These are phyloP conservation scores for Encarsia formosa DNA, from an alignment of 2,888 invertebrate genomes.

Conservation along the genomic window DNA sequence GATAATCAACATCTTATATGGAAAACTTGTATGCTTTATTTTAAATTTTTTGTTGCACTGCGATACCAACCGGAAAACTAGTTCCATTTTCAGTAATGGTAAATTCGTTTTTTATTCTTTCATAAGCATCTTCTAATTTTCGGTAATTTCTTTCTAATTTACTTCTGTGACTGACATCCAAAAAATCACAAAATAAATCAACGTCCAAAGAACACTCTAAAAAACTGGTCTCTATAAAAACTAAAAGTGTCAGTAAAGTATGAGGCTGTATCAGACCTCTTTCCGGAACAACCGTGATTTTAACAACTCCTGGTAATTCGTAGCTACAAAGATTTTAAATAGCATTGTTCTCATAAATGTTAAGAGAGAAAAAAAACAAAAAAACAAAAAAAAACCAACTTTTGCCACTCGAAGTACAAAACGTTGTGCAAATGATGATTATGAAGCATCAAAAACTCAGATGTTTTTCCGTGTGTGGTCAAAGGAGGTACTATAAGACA, in stretches of 20 bases:
- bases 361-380: background rate
- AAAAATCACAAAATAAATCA: slow-evolving; percentile 45
- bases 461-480: slow-evolving; percentile 40
- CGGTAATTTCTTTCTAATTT: slow-evolving; percentile 43
- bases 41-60: background rate
- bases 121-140: slow-evolving; percentile 31
- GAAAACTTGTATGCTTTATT: background rate
- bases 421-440: slow-evolving; percentile 44
- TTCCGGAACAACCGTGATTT: slow-evolving; percentile 35
- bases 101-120: slow-evolving; percentile 45
- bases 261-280: slow-evolving; percentile 47
- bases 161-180: slow-evolving; percentile 46
- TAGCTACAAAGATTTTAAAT: slow-evolving; percentile 33
- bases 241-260: slow-evolving; percentile 42
- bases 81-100: slow-evolving; percentile 48
- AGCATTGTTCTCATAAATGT: background rate
- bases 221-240: slow-evolving; percentile 43
- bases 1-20: background rate
- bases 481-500: slow-evolving; percentile 41
- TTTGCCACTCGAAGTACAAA: slow-evolving; percentile 48
- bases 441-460: slow-evolving; percentile 48
- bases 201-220: slow-evolving; percentile 41
- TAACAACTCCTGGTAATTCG: slow-evolving; percentile 37
- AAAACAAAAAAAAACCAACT: slow-evolving; percentile 32
- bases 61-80: slow-evolving; percentile 38